Base-by-base conservation (phyloP, 1,140 invertebrate species). In the Arion vulgaris region DNA sequence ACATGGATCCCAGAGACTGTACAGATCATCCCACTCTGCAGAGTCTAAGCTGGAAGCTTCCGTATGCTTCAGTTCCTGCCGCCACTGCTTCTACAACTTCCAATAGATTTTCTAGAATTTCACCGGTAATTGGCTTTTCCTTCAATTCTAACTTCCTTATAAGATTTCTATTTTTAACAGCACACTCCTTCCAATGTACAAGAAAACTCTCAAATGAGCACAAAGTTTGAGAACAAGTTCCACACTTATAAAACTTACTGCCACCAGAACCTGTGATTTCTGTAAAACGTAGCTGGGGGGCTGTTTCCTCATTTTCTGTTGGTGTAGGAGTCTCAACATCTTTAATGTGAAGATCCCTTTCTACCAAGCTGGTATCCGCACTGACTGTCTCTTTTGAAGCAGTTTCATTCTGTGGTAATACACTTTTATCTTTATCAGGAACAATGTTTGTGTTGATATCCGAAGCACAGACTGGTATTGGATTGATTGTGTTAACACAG, bases 161-260 rank as follows among this genome's bases (percentile, higher is more conserved):
- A 15, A 78, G 19, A 66, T 26, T 32, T 26, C 36, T 78, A 26
- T 85, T 82, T 39, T 83, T 83, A 19, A 36, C 62, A 41, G 79
- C 69, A 74, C 84, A 85, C 32, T 83, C 82, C 34, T 51, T 51
- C 84, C 84, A 85, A 74, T 85, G 84, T 0, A 75, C 74, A 23
- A 32, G 36, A 39, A 85, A 78, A 74, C 69, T 83, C 79, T 78
- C 78, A 15, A 74, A 13, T 15, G 84, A 85, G 36, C 84, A 85
- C 19, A 85, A 69, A 51, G 84, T 85, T 41, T 85, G 84, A 9
- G 69, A 74, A 75, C 84, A 85, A 45, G 68, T 53, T 5, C 57
- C n/a, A 79, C 84, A 85, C 41, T 82, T 85, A 41, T 81, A 83
- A 71, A 85, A 85, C 38, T 73, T 85, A 32, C 82, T 53, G 7